Base-by-base conservation (phyloP, 2,113 vertebrate genomes). In the Cebidichthys violaceus region DNA sequence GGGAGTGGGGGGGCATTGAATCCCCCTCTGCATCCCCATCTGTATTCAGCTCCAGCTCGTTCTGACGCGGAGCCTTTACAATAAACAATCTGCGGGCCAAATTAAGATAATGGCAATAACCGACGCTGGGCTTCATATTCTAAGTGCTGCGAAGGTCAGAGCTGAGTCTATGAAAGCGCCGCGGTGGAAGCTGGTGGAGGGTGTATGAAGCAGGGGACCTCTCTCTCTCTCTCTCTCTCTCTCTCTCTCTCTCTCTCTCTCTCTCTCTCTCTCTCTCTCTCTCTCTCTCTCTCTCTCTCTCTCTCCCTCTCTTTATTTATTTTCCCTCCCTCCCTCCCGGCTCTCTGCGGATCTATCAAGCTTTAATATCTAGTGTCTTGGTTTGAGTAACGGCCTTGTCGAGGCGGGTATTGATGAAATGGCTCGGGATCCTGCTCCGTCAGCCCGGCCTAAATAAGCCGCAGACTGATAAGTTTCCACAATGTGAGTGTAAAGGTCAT, bases 401-500 rank as follows among this genome's bases (percentile, higher is more conserved):
- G 75, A 82, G 89, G 88, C 82, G 79, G 55, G 84, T 95, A 95
- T 95, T 95, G 95, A 95, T 95, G 94, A 92, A 94, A 93, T 91
- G 91, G 91, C 86, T 87, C 55, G 6, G 89, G 90, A 94, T 93
- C 87, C 86, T 94, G 92, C 94, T 87, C 91, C 72, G 93, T 95
- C 94, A 94, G 94, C 94, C 93, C 8, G 54, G 92, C 79, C 94
- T 90, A 91, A 94, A 95, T 94, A 93, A 94, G 93, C 93, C 64
- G 82, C 92, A 95, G 93, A 94, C 94, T 92, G 94, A 95, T 95
- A 94, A 88, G 92, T 93, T 95, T 94, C 93, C 92, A 94, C 95
- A 92, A 89, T 91, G 92, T 92, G 91, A 94, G 94, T 91, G 93
- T 92, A 94, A 95, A 96, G 95, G 95, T 96, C 94, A 92, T 95